Percentiles rank a stretch among this genome's conserved stretches.
Evolutionary conservation across 2,797 vertebrate genomes (phyloP).

Genomic region (Rhynchotus rufescens): DNA sequence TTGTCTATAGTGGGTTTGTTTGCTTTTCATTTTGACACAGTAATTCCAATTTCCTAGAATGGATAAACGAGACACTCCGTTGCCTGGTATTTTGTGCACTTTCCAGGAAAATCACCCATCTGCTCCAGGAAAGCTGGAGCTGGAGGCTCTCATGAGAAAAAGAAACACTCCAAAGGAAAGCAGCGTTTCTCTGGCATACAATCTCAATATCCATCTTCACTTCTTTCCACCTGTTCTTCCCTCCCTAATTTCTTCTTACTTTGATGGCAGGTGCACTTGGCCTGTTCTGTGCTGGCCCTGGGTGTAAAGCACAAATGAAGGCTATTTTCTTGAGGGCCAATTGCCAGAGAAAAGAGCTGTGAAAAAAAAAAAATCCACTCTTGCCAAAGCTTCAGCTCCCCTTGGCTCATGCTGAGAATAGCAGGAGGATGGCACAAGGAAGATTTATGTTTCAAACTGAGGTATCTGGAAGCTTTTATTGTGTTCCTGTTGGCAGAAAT

Average conservation of each 20-base stretch:
- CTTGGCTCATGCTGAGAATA: not conserved
- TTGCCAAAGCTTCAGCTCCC: not conserved
- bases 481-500: not conserved
- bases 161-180: not conserved
- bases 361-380: fast-evolving
- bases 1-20: fast-evolving
- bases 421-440: not conserved
- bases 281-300: not conserved
- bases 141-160: not conserved
- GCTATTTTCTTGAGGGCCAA: not conserved
- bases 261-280: not conserved
- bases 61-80: not conserved
- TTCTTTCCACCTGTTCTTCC: not conserved
- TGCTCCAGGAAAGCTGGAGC: not conserved
- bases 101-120: not conserved
- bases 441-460: not conserved
- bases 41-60: not conserved
- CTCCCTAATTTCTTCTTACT: not conserved
- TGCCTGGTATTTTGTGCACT: not conserved
- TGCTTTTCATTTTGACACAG: not conserved
- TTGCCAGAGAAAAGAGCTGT: not conserved
- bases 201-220: not conserved
- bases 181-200: not conserved
- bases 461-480: not conserved
- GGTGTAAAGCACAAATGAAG: not conserved